Conservation (phyloP, 2,113 vertebrate genomes). For the Tachuris rubrigastra region DNA sequence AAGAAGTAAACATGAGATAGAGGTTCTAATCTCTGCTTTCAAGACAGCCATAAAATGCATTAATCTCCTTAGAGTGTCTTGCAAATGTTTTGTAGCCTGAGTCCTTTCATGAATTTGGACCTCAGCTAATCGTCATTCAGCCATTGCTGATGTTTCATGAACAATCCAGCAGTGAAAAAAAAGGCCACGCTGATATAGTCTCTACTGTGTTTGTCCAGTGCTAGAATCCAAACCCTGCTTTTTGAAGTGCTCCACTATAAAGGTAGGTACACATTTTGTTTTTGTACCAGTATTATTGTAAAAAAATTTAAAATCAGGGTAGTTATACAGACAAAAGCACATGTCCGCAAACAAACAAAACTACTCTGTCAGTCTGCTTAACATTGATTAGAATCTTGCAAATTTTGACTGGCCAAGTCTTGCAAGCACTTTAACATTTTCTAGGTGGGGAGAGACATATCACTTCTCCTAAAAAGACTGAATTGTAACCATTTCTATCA, state of each 20-base stretch:
- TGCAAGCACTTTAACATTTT: not conserved
- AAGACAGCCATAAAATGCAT: not conserved
- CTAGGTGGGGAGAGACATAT: not conserved
- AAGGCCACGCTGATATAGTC: not conserved
- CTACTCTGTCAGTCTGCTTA: not conserved
- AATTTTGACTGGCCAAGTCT: not conserved
- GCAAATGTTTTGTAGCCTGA: not conserved
- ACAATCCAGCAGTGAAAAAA: not conserved
- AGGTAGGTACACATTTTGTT: not conserved
- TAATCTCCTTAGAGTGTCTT: not conserved
- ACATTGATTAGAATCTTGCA: not conserved
- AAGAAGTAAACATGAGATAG: not conserved
- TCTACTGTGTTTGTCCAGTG: not conserved
- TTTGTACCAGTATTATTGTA: not conserved
- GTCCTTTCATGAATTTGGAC: not conserved
- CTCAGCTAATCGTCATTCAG: accelerated
- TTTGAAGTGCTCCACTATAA: not conserved
- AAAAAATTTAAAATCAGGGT: not conserved
- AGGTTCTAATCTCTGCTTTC: not conserved
- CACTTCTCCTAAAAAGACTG: not conserved
- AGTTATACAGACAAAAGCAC: not conserved
- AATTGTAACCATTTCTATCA: not conserved
- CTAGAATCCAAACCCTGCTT: not conserved
- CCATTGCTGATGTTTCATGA: accelerated
- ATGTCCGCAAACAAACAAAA: not conserved